These are phyloP conservation scores for Laticauda colubrina DNA, from an alignment of 2,113 vertebrate genomes.

Conservation along the genomic window DNA sequence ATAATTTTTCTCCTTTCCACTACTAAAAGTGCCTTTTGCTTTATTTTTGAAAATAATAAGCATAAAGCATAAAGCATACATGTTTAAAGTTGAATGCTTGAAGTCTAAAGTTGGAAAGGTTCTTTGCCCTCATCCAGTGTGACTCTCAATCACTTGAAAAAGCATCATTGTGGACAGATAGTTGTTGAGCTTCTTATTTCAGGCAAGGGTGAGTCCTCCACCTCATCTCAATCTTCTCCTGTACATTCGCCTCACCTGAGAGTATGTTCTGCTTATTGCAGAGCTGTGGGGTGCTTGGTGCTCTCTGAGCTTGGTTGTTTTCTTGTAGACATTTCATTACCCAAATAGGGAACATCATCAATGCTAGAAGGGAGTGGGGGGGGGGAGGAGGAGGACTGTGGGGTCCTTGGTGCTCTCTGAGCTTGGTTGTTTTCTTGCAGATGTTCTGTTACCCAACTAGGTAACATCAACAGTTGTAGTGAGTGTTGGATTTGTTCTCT, in stretches of 20 bases:
- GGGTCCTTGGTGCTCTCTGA: too few relatives aligned
- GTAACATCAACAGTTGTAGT: too few relatives aligned
- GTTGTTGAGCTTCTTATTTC: background rate
- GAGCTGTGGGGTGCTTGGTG: too few relatives aligned
- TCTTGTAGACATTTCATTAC: too few relatives aligned
- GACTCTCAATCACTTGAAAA: background rate
- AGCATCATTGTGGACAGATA: too few relatives aligned
- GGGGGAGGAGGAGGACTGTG: too few relatives aligned
- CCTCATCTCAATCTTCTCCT: background rate
- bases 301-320: too few relatives aligned
- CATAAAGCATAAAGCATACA: background rate
- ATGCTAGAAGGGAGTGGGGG: too few relatives aligned
- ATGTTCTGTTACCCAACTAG: too few relatives aligned
- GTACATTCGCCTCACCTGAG: background rate
- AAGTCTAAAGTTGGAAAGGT: background rate
- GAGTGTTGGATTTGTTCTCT: background rate
- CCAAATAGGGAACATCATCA: too few relatives aligned
- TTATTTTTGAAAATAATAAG: too few relatives aligned
- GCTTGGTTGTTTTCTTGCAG: too few relatives aligned
- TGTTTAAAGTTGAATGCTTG: background rate
- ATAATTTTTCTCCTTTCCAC: background rate
- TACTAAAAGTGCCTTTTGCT: background rate
- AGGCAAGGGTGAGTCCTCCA: background rate
- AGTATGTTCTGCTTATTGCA: background rate
- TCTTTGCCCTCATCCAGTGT: background rate